Evolutionary conservation across 1,140 invertebrate species (phyloP).

Genomic region (Leptoteleia sp.): DNA sequence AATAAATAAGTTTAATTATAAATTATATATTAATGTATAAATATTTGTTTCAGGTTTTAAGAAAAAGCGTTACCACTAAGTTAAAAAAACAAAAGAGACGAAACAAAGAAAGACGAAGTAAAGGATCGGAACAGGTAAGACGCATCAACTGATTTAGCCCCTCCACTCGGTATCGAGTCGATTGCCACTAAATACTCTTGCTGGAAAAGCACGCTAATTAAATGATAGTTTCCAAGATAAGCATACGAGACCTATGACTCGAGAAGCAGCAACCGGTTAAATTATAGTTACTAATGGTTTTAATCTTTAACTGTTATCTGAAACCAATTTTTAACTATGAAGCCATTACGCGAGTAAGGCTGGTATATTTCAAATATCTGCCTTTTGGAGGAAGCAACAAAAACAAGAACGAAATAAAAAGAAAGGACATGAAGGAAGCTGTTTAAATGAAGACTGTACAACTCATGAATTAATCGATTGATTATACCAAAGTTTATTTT

Average conservation of each 20-base stretch:
- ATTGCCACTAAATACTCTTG: conserved; percentile 78
- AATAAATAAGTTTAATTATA: too few species aligned
- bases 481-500: conserved; percentile 30
- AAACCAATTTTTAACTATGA: conserved; percentile 79
- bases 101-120: too few species aligned
- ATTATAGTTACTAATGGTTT: conserved; percentile 81
- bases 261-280: conserved; percentile 76
- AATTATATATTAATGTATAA: not conserved
- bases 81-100: conserved; percentile 26
- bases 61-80: conserved; percentile 79
- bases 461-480: conserved; percentile 61
- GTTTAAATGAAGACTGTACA: conserved; percentile 64
- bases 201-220: conserved; percentile 77
- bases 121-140: conserved; percentile 74
- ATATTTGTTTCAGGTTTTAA: conserved; percentile 74
- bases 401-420: conserved; percentile 29
- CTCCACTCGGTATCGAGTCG: conserved; percentile 73
- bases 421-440: conserved; percentile 25
- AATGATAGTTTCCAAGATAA: conserved; percentile 76
- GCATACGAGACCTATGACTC: conserved; percentile 68
- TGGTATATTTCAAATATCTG: conserved; percentile 62
- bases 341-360: conserved; percentile 57
- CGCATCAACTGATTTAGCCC: conserved; percentile 72
- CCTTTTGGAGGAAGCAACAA: conserved; percentile 45
- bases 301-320: conserved; percentile 79